Conservation (phyloP, 1,140 invertebrate genomes). For the Eurosta solidaginis region DNA sequence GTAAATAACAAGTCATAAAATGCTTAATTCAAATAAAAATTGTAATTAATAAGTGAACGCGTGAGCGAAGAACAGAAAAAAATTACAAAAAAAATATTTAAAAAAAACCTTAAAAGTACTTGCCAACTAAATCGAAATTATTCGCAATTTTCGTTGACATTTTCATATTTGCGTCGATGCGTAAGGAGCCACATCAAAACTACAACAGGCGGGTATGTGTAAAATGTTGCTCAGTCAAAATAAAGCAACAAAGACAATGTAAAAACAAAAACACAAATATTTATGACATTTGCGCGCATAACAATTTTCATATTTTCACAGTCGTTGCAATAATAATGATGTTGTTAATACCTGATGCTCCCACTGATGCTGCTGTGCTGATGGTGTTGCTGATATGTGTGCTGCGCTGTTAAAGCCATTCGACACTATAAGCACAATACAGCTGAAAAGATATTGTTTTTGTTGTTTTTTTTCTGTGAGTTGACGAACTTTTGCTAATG, state of each 20-base stretch:
- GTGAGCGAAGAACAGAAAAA: background rate
- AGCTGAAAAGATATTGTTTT: background rate
- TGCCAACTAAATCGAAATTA: background rate
- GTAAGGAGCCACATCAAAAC: background rate
- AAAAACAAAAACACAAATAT: background rate
- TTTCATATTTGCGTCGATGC: slow-evolving; percentile 20
- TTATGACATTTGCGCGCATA: background rate
- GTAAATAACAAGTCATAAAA: background rate
- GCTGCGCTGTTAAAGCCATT: background rate
- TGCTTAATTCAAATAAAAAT: slow-evolving; percentile 1
- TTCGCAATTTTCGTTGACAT: slow-evolving; percentile 24
- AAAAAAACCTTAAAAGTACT: background rate
- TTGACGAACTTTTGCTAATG: slow-evolving; percentile 16
- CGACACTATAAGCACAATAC: background rate
- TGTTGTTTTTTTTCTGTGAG: background rate
- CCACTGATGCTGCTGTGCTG: background rate
- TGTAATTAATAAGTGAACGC: slow-evolving; percentile 13
- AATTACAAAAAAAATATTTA: background rate
- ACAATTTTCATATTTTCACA: background rate
- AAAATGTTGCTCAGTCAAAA: background rate
- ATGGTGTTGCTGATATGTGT: slow-evolving; percentile 17
- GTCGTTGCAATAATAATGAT: background rate
- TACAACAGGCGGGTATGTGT: background rate
- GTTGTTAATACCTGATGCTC: background rate
- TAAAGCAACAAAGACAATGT: background rate